phyloP scores from a whole-genome alignment of 2,888 invertebrate species.

The Lepidochitona cinerea region DNA sequence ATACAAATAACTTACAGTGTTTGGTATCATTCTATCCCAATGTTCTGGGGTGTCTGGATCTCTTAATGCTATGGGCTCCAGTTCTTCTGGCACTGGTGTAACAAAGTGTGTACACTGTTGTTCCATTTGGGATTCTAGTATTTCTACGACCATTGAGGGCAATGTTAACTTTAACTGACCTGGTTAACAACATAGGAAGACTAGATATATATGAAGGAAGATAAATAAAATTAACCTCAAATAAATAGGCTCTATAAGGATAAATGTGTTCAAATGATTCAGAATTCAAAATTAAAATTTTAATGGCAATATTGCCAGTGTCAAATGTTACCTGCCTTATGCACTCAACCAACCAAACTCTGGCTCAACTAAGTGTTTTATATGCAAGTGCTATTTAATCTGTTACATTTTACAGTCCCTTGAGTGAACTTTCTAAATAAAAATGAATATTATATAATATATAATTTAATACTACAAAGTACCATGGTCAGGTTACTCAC shows the following conservation, averaged over 20 bases:
- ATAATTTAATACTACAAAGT: neutral
- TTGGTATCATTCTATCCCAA: too few species aligned
- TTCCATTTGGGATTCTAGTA: constrained; percentile 62
- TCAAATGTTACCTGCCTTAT: too few species aligned
- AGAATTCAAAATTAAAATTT: too few species aligned
- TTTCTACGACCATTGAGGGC: constrained; percentile 64
- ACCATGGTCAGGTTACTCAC: constrained; percentile 50
- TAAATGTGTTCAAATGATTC: too few species aligned
- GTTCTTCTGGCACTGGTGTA: constrained; percentile 27
- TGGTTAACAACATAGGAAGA: constrained; percentile 21
- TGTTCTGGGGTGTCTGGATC: too few species aligned
- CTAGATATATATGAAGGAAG: too few species aligned
- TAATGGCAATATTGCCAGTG: too few species aligned
- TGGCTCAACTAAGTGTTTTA: neutral
- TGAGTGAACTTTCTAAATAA: neutral
- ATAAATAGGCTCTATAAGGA: too few species aligned
- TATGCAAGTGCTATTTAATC: neutral
- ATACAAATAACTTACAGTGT: too few species aligned
- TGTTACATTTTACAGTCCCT: neutral
- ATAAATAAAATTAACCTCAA: too few species aligned
- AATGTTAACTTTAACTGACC: constrained; percentile 61
- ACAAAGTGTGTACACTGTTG: constrained; percentile 58
- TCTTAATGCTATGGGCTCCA: neutral
- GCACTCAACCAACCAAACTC: neutral
- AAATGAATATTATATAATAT: neutral